Evolutionary conservation across 2,113 vertebrate species (phyloP).

Genomic region (Alligator mississippiensis): DNA sequence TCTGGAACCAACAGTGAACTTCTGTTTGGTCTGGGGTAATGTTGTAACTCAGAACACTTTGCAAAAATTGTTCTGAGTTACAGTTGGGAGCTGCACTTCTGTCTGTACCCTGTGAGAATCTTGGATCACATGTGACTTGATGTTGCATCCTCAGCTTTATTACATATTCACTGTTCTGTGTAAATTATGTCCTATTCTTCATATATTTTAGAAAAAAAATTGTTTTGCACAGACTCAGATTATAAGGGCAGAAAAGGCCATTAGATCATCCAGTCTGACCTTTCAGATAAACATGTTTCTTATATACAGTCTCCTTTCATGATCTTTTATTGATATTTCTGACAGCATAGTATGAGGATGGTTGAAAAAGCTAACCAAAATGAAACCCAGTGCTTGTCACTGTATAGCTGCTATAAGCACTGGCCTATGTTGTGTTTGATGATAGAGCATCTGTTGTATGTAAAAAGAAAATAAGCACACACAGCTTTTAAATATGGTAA

Average conservation of each 20-base stretch:
- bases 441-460: not conserved
- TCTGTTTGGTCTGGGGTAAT: no score
- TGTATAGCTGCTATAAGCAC: not conserved
- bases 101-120: not conserved
- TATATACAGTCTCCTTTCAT: not conserved
- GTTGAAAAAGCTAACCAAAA: not conserved
- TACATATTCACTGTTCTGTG: not conserved
- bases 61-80: no score
- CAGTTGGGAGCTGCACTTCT: no score
- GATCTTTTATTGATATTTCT: not conserved
- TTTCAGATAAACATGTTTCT: not conserved
- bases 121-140: not conserved
- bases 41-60: no score
- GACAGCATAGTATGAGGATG: not conserved
- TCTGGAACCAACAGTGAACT: no score
- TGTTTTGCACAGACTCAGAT: not conserved
- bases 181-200: not conserved
- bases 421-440: not conserved
- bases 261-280: not conserved
- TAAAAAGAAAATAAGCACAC: not conserved
- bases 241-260: not conserved
- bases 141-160: not conserved
- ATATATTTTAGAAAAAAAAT: not conserved
- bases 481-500: constrained; percentile 18
- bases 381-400: not conserved